Evolutionary conservation across 2,797 vertebrate genomes (phyloP), one percentile per base, ranked within the genome.

Genomic region (Myripristis murdjan): DNA sequence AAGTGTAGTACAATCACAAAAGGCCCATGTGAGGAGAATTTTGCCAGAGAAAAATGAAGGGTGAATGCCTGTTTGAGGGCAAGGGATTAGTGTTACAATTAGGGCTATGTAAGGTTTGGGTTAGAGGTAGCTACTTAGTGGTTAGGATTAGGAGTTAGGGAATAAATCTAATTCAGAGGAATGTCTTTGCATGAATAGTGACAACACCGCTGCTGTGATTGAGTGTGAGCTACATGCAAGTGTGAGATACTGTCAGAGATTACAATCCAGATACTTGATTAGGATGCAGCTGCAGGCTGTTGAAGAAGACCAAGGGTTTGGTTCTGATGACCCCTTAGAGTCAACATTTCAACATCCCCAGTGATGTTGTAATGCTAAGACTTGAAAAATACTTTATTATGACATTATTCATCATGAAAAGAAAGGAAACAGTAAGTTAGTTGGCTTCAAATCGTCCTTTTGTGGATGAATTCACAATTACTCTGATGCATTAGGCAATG

Each of bases 1-100:
- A 14, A 39, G 37, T 39, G 37, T 3, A 39, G 37, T 14, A 39
- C 14, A 14, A 39, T 39, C 18, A 64, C 48, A 20, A 11, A 5
- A 64, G 56, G 43, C 33, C 51, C 83, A 77, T 55, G 57, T 81
- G 79, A 76, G 62, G 35, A 73, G 57, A 77, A 72, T 79, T 84
- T 51, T 73, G 64, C 64, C 51, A 52, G 28, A 31, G 46, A 69
- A 18, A 18, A 3, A 58, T 70, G 57, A 83, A 72, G 52, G 63
- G 48, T 61, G 67, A 81, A 70, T 24, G 60, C 48, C 72, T 75
- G 55, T 61, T 67, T 28, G 48, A 59, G 37, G 83, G 82, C 76
- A 84, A 58, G 35, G 82, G 82, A 78, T 85, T 84, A 77, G 11
- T 35, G 63, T 57, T 64, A 77, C 64, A 76, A 47, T 87, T 72